A percentile compares a stretch with the other conserved stretches of the same genome.
These are phyloP conservation scores for Acrocephalus scirpaceus DNA, from an alignment of 2,797 vertebrate genomes.

Conservation along the genomic window DNA sequence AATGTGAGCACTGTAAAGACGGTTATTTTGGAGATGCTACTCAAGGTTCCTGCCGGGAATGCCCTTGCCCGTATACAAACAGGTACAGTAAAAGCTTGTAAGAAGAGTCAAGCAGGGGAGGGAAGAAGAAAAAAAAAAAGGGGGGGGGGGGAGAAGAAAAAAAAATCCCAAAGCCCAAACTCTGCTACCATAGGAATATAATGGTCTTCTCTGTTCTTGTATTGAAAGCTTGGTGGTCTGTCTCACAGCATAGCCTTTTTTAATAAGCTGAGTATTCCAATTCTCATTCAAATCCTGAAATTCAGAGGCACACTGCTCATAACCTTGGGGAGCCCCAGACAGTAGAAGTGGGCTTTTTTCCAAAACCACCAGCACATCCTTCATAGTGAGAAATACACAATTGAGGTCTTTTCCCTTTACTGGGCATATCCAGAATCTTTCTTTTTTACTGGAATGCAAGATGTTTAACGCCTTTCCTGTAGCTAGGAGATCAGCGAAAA, in stretches of 20 bases:
- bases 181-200: neutral
- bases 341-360: neutral
- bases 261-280: neutral
- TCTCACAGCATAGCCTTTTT: neutral
- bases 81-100: constrained; percentile 75
- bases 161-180: neutral
- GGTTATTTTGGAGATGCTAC: constrained; percentile 86
- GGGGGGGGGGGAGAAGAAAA: too few relatives aligned
- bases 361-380: neutral
- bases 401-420: neutral
- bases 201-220: neutral
- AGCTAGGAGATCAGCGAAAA: neutral
- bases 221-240: neutral
- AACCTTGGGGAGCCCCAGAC: neutral
- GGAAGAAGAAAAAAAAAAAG: fast-evolving
- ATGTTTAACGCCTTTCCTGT: neutral
- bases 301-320: neutral
- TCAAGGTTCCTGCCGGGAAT: constrained; percentile 81
- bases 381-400: neutral
- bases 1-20: constrained; percentile 89
- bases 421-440: neutral
- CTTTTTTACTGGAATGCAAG: neutral
- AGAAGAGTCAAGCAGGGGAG: neutral
- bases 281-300: neutral
- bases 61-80: constrained; percentile 89